Conservation (phyloP, 2,113 vertebrate genomes). For the Lophius piscatorius region DNA sequence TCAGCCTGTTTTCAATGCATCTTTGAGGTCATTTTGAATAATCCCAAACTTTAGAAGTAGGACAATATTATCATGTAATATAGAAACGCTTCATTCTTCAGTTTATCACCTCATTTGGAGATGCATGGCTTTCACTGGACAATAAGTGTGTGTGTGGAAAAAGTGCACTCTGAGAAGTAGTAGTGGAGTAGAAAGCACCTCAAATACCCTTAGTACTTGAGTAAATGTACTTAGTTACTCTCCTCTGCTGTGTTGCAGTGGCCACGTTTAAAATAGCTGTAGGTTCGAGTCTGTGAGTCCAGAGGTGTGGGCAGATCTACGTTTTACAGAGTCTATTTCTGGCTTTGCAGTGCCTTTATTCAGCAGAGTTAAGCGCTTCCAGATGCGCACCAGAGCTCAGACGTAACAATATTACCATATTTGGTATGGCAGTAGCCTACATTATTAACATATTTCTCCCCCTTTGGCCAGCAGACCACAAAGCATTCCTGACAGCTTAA, state of each 20-base stretch:
- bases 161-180: background rate
- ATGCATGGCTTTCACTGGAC: too few species aligned
- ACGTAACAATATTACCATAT: slow-evolving; percentile 99
- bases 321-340: slow-evolving; percentile 83
- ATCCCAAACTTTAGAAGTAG: too few species aligned
- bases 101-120: too few species aligned
- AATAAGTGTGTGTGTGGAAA: too few species aligned
- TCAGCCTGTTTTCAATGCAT: too few species aligned
- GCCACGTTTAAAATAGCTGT: slow-evolving; percentile 50
- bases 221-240: too few species aligned
- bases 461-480: slow-evolving; percentile 92
- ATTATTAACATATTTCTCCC: slow-evolving; percentile 98
- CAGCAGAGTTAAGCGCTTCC: slow-evolving; percentile 89
- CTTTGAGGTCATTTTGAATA: too few species aligned
- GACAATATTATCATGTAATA: too few species aligned
- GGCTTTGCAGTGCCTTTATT: slow-evolving; percentile 84
- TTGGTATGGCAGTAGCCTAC: slow-evolving; percentile 98
- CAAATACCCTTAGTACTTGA: too few species aligned
- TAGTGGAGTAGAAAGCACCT: too few species aligned
- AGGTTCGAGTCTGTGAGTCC: slow-evolving; percentile 19
- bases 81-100: too few species aligned
- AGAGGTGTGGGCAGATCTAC: slow-evolving; percentile 71
- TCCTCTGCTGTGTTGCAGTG: slow-evolving; percentile 12
- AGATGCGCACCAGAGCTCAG: slow-evolving; percentile 94
- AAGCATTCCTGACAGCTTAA: slow-evolving; percentile 97